Evolutionary conservation across 2,888 invertebrate species (phyloP).

Genomic region (Erannis defoliaria): DNA sequence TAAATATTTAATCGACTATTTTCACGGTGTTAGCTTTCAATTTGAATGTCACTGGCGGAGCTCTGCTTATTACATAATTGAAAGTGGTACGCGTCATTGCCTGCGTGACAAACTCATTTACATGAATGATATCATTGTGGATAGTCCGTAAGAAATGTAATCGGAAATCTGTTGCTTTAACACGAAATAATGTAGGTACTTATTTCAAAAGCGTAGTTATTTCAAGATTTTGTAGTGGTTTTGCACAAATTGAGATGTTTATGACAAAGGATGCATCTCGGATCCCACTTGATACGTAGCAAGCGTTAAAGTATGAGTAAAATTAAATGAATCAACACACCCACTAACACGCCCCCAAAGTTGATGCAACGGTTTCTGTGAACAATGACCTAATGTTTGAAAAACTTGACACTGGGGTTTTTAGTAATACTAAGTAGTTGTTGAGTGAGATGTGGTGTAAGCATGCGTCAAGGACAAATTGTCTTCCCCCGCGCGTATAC

Average conservation of each 20-base stretch:
- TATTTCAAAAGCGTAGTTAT: no score
- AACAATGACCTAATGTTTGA: constrained; percentile 22
- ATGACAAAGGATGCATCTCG: not conserved
- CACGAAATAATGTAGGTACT: no score
- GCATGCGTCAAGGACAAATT: no score
- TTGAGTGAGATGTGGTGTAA: not conserved
- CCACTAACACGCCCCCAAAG: constrained; percentile 33
- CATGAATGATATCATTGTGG: constrained; percentile 60
- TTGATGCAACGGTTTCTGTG: constrained; percentile 38
- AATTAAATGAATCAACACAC: constrained; percentile 43
- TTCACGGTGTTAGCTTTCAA: not conserved
- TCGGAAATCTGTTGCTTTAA: constrained; percentile 8
- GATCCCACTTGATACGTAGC: not conserved
- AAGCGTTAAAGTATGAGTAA: constrained; percentile 22
- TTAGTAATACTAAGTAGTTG: not conserved
- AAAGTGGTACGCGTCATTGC: constrained; percentile 49
- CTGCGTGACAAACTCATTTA: constrained; percentile 50
- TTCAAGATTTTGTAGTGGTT: not conserved
- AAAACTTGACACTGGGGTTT: constrained; percentile 9
- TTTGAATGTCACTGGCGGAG: constrained; percentile 34
- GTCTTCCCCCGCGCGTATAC: no score
- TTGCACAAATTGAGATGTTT: not conserved
- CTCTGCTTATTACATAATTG: constrained; percentile 47
- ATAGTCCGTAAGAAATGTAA: constrained; percentile 22
- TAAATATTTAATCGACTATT: not conserved